These are phyloP conservation scores for Protomyctophum bolini DNA, from an alignment of 2,113 vertebrate genomes.

Conservation along the genomic window DNA sequence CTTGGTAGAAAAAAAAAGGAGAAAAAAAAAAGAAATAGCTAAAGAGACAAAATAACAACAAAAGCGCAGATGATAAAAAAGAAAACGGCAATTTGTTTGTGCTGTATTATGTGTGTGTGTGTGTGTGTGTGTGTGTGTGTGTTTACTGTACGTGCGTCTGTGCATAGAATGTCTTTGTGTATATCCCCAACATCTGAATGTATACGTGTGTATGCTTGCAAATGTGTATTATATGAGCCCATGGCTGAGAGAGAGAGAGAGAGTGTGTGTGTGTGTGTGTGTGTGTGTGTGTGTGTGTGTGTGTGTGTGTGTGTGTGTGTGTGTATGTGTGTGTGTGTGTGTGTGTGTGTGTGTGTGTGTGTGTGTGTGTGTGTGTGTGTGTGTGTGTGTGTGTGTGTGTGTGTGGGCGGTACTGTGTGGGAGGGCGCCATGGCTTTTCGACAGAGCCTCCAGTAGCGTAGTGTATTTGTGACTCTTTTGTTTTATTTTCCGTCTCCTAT, in stretches of 20 bases:
- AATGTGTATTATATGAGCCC: slow-evolving; percentile 8
- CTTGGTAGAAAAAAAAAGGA: background rate
- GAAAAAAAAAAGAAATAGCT: no score
- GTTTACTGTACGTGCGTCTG: background rate
- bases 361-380: background rate
- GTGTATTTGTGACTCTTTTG: slow-evolving; percentile 74
- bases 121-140: background rate
- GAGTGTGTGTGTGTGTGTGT: slow-evolving; percentile 56
- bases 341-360: slow-evolving; percentile 40
- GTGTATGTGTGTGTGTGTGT: slow-evolving; percentile 20
- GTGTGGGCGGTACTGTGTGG: slow-evolving; percentile 64
- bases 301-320: slow-evolving; percentile 13
- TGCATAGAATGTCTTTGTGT: no score
- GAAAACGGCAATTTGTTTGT: slow-evolving; percentile 50
- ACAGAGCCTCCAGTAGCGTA: slow-evolving; percentile 74
- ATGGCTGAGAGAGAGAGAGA: slow-evolving; percentile 30
- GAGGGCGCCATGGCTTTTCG: slow-evolving; percentile 72
- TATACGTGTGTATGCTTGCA: background rate
- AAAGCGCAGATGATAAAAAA: no score
- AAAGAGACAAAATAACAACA: no score
- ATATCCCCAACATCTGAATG: background rate
- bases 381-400: background rate
- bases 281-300: slow-evolving; percentile 49
- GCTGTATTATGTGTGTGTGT: background rate
- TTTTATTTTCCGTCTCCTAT: slow-evolving; percentile 64